Conservation (phyloP, 2,888 invertebrate species). For the Meandrusa payeni region DNA sequence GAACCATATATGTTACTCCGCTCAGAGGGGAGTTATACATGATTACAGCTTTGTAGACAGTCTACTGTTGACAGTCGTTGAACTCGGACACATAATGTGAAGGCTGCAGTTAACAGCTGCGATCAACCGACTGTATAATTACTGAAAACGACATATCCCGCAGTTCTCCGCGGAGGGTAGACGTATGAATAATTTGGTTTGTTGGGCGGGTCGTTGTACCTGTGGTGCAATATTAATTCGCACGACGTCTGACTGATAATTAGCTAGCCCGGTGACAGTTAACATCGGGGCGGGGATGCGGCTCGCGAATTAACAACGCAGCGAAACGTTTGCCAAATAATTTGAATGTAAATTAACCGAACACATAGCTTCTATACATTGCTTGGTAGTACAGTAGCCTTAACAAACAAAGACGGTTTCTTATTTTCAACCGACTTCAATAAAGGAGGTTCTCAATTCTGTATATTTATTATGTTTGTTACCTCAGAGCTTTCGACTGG, state of each 20-base stretch:
- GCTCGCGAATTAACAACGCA: constrained; percentile 1
- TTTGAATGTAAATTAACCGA: constrained; percentile 12
- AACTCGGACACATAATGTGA: too few species aligned
- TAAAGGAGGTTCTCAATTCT: too few species aligned
- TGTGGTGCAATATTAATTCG: constrained; percentile 9
- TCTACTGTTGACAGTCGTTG: too few species aligned
- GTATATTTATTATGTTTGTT: too few species aligned
- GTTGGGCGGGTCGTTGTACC: background rate
- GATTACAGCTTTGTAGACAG: too few species aligned
- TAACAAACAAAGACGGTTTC: too few species aligned
- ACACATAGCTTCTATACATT: background rate
- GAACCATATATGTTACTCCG: too few species aligned
- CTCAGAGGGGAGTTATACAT: too few species aligned
- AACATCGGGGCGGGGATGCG: background rate
- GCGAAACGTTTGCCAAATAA: constrained; percentile 5
- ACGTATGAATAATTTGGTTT: constrained; percentile 1
- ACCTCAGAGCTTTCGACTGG: too few species aligned
- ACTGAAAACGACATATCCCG: background rate
- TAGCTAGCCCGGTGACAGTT: constrained; percentile 16
- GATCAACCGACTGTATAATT: background rate
- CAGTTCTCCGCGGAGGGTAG: background rate
- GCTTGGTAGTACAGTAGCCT: background rate
- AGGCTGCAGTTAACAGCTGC: too few species aligned
- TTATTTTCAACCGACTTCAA: too few species aligned
- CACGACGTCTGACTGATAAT: constrained; percentile 13